Evolutionary conservation across 2,113 vertebrate genomes (phyloP), one percentile per base, ranked within the genome.

Genomic region (Toxotes chatareus): DNA sequence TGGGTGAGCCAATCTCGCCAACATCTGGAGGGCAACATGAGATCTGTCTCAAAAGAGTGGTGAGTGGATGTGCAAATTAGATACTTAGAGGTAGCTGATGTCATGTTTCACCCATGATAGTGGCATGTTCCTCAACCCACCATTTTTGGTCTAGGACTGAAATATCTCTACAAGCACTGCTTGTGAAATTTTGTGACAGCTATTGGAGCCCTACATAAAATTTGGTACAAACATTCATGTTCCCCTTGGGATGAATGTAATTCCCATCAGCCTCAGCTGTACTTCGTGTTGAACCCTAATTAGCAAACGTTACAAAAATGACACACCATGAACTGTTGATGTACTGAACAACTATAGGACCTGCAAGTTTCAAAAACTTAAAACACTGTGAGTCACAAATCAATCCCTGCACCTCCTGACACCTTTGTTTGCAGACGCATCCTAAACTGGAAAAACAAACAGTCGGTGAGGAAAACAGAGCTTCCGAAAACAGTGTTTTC

Each of bases 351-450:
- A 27, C 27, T 27, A 1, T 27, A 27, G 27, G 27, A 27, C 27
- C 27, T 27, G 14, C 17, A 11, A 40, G 56, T 57, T 36, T 66
- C 27, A 78, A 59, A 78, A 12, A 11, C 47, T 6, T 11, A 32
- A 70, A 60, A 72, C 55, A 56, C 51, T 23, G 38, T 3, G 4
- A 68, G 70, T 40, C 67, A 67, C 53, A 61, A 76, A 79, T 63
- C 5, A 14, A 27, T 59, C 60, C 69, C 65, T 59, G n/a, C 63
- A 82, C 73, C 79, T 72, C 36, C 42, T 7, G 47, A 72, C 73
- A 78, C 79, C 49, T 17, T 79, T 69, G 73, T 79, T 57, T 65
- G 56, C n/a, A 57, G 57, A 49, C 27, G 46, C 46, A 53, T 73
- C 27, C 42, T 10, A 40, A 3, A 42, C 56, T 19, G 23, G 23